Evolutionary conservation across 2,888 invertebrate genomes (phyloP), one percentile per base, ranked within the genome.

Genomic region (Heliconius sara): DNA sequence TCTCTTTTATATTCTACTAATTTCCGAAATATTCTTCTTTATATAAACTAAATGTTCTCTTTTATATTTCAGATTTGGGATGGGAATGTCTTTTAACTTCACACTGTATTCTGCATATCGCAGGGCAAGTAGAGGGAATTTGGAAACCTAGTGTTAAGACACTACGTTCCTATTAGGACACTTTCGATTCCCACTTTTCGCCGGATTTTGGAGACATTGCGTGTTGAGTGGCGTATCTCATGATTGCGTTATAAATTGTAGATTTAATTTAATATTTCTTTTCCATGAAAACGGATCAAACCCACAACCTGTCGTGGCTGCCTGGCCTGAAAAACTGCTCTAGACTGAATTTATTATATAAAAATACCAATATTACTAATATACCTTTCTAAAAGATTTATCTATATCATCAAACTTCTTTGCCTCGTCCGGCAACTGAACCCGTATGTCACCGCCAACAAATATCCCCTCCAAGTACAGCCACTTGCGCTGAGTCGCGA

Each of bases 401-500:
- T 99, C 98, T 85, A 99, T 98, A 82, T 97, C 97, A 88, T 99
- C 98, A 91, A 99, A 99, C 90, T 98, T 98, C 89, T 96, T 97
- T 0, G 98, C 98, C 89, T 98, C 98, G 2, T 98, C 98, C 0
- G 98, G 98, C 77, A 99, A 92, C 88, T 99, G 98, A 0, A 96
- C 92, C 75, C 98, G 95, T 83, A 99, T 98, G 88, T 99, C 99
- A 9, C 98, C 98, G 0, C 98, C 98, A 1, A 98, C 97, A 89
- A 99, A 99, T 82, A 99, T 98, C 0, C 98, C 98, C 89, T 99
- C 99, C 83, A 99, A 93, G 88, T 99, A 98, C 83, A 98, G 95
- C 99, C 99, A 99, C 89, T 98, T 98, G 80, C 97, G 95, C 89
- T 99, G 99, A 4, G 98, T 97, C 5, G 96, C 96, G 88, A 97